These are phyloP conservation scores for Chalcis sispes DNA, from an alignment of 2,888 invertebrate species.

Conservation along the genomic window DNA sequence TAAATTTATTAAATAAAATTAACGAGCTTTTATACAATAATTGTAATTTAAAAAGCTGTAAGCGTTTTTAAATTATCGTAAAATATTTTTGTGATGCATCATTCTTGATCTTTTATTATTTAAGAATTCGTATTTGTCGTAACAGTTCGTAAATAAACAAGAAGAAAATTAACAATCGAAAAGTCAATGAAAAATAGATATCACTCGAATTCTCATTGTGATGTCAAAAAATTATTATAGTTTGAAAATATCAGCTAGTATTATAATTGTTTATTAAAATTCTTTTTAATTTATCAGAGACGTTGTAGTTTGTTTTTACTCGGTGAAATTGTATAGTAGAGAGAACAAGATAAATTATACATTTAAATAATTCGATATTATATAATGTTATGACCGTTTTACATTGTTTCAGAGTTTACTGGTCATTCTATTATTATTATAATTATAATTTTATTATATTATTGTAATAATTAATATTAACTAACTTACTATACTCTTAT, in stretches of 20 bases:
- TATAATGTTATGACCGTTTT: slow-evolving; percentile 65
- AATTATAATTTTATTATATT: slow-evolving; percentile 38
- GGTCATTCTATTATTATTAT: slow-evolving; percentile 65
- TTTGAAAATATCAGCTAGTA: slow-evolving; percentile 60
- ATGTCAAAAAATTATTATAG: slow-evolving; percentile 61
- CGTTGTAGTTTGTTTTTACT: slow-evolving; percentile 39
- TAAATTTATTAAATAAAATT: slow-evolving; percentile 38
- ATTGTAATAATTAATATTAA: slow-evolving; percentile 39
- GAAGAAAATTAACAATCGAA: slow-evolving; percentile 58
- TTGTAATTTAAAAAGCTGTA: neutral
- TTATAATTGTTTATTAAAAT: slow-evolving; percentile 52
- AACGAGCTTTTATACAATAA: slow-evolving; percentile 35
- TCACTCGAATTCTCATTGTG: slow-evolving; percentile 36
- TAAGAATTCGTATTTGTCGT: slow-evolving; percentile 22
- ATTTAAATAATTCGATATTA: slow-evolving; percentile 70
- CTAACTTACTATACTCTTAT: slow-evolving; percentile 39
- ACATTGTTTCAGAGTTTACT: slow-evolving; percentile 71
- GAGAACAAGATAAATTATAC: slow-evolving; percentile 66
- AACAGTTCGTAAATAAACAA: slow-evolving; percentile 18
- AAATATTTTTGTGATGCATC: neutral
- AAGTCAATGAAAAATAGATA: slow-evolving; percentile 26
- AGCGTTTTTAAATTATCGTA: slow-evolving; percentile 13
- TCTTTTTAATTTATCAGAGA: slow-evolving; percentile 50
- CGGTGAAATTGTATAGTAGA: slow-evolving; percentile 54
- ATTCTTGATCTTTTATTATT: slow-evolving; percentile 21